phyloP scores from a whole-genome alignment of 2,797 vertebrate genomes.

The Sebastes flavidus region DNA sequence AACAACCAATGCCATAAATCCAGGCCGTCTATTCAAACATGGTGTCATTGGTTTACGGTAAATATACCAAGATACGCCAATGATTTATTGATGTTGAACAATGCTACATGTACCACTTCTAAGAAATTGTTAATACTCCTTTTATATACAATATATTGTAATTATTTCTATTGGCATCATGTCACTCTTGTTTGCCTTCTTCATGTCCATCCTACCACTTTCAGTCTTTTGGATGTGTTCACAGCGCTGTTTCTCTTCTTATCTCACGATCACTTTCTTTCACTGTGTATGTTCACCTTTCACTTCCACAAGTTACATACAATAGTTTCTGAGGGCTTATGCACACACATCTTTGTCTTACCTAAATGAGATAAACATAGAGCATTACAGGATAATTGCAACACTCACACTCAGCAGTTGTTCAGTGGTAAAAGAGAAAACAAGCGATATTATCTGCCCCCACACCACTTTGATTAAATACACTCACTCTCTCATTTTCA shows the following conservation, averaged over 20 bases:
- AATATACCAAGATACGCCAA: neutral
- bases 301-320: neutral
- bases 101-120: conserved; percentile 49
- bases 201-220: neutral
- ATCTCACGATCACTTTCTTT: neutral
- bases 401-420: conserved; percentile 16
- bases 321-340: neutral
- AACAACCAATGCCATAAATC: neutral
- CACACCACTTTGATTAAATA: conserved; percentile 72
- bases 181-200: neutral
- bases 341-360: neutral
- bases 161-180: neutral
- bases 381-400: neutral
- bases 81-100: conserved; percentile 1
- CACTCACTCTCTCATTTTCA: conserved; percentile 71
- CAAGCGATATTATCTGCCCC: conserved; percentile 41
- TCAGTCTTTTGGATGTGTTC: neutral
- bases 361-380: conserved; percentile 10
- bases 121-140: neutral
- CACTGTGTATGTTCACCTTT: neutral
- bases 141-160: neutral
- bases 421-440: conserved; percentile 14
- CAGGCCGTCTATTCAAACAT: neutral
- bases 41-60: neutral
- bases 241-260: neutral